phyloP scores from a whole-genome alignment of 2,113 vertebrate species.

The Phodopus roborovskii region DNA sequence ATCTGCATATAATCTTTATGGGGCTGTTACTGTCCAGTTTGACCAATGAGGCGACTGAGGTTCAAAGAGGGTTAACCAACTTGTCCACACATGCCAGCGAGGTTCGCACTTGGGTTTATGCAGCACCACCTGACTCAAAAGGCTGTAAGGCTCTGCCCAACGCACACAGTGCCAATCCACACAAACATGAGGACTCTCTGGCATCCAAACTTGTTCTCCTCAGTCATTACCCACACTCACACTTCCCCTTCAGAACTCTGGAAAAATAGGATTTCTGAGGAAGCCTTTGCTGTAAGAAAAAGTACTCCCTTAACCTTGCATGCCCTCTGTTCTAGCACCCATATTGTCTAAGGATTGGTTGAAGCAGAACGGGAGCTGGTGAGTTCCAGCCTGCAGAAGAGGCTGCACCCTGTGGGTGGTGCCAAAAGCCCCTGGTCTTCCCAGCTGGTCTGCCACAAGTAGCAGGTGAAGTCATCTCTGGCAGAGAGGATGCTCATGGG shows the following conservation, averaged over 20 bases:
- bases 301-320: neutral
- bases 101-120: neutral
- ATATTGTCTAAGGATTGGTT: neutral
- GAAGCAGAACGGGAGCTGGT: neutral
- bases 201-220: neutral
- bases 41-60: neutral
- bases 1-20: neutral
- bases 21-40: neutral
- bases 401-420: neutral
- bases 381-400: neutral
- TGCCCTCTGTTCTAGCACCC: neutral
- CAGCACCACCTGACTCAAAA: neutral
- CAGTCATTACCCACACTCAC: neutral
- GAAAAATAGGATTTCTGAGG: neutral
- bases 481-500: neutral
- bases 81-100: neutral
- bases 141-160: neutral
- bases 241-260: constrained; percentile 32
- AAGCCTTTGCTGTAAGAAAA: neutral
- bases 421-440: neutral
- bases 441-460: neutral
- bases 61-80: neutral
- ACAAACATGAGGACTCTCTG: neutral
- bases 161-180: neutral
- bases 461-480: neutral